phyloP scores from a whole-genome alignment of 2,797 vertebrate genomes.

The Anableps anableps region DNA sequence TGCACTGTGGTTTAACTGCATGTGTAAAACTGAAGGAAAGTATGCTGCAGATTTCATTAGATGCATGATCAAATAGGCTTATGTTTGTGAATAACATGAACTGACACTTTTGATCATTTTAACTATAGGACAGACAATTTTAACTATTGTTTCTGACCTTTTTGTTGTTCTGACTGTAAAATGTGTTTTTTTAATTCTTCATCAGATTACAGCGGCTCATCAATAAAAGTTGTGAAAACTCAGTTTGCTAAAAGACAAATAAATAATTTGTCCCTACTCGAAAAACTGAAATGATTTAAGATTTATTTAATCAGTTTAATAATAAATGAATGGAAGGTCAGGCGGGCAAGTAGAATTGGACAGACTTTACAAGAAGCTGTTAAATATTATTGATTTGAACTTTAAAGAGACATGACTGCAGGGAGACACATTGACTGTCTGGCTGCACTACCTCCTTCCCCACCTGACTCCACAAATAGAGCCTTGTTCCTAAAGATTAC shows the following conservation, averaged over 20 bases:
- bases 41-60: not conserved
- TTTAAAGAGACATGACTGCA: constrained; percentile 11
- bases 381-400: constrained; percentile 24
- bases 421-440: constrained; percentile 6
- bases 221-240: not conserved
- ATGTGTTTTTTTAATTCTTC: not conserved
- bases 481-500: constrained; percentile 51
- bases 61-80: not conserved
- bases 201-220: not conserved
- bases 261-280: not conserved
- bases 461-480: constrained; percentile 54
- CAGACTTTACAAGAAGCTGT: constrained; percentile 4
- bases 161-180: not conserved
- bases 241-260: not conserved
- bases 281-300: not conserved
- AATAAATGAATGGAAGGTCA: not conserved
- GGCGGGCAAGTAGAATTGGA: not conserved
- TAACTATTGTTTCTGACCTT: not conserved
- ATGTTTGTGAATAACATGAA: too few species aligned
- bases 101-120: not conserved
- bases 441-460: constrained; percentile 28
- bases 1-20: constrained; percentile 25
- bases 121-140: not conserved
- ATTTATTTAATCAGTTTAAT: constrained; percentile 1
- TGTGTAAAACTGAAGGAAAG: constrained; percentile 9